phyloP scores from a whole-genome alignment of 2,888 invertebrate species.

The Drosophila diplacantha region DNA sequence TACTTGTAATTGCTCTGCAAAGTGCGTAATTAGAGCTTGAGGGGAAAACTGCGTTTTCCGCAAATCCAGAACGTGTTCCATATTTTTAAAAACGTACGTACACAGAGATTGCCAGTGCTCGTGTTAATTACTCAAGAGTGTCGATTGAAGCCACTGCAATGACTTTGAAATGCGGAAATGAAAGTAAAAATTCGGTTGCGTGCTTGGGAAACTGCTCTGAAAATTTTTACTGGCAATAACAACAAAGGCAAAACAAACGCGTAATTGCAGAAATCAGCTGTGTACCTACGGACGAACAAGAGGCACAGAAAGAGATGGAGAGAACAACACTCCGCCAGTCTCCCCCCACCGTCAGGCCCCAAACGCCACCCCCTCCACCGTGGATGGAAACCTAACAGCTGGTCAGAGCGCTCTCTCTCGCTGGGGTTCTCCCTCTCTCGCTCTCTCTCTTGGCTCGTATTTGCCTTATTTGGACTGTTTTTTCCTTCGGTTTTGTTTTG shows the following conservation, averaged over 20 bases:
- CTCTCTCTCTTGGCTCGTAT: constrained; percentile 16
- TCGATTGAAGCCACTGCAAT: constrained; percentile 11
- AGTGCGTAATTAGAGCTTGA: constrained; percentile 51
- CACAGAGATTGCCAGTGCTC: constrained; percentile 13
- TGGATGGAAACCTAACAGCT: constrained; percentile 38
- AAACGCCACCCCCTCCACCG: constrained; percentile 14
- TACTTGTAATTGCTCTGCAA: constrained; percentile 41
- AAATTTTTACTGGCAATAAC: constrained; percentile 53
- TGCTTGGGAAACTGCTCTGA: constrained; percentile 53
- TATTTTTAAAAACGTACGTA: constrained; percentile 16
- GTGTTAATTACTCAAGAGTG: background rate
- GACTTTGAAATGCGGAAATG: constrained; percentile 56
- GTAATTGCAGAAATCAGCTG: constrained; percentile 77
- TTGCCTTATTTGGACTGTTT: constrained; percentile 40
- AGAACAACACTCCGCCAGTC: constrained; percentile 50
- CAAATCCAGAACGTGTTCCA: constrained; percentile 25
- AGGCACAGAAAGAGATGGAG: constrained; percentile 45
- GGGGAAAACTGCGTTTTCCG: constrained; percentile 30
- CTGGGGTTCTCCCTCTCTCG: constrained; percentile 7
- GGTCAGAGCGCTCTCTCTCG: constrained; percentile 22
- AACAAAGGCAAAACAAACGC: constrained; percentile 67
- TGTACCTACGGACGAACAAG: constrained; percentile 69
- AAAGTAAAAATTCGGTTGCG: constrained; percentile 57
- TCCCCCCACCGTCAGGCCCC: constrained; percentile 17
- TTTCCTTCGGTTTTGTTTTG: constrained; percentile 58